Percentiles rank a stretch among this genome's conserved stretches.
phyloP scores from a whole-genome alignment of 2,888 invertebrate species.

The Allophyes oxyacanthae region DNA sequence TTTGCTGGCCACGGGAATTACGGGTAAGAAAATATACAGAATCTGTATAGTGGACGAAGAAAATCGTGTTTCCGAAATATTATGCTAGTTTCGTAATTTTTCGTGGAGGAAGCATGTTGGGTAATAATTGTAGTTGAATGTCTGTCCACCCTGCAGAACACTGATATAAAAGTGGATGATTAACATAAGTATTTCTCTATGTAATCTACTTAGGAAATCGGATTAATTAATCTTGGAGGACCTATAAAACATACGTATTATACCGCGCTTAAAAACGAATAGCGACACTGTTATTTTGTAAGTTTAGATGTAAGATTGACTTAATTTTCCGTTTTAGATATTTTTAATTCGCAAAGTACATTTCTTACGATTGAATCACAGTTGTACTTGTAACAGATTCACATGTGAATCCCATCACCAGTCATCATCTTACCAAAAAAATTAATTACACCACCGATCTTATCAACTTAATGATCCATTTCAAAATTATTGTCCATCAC shows the following conservation, averaged over 20 bases:
- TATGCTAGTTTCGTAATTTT: slow-evolving; percentile 12
- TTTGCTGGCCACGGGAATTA: slow-evolving; percentile 75
- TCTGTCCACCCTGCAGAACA: too few relatives aligned
- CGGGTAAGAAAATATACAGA: slow-evolving; percentile 51
- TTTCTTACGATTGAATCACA: too few relatives aligned
- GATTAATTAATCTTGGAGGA: too few relatives aligned
- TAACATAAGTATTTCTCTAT: too few relatives aligned
- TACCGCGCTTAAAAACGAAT: too few relatives aligned
- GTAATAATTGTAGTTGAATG: not conserved
- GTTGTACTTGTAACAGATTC: slow-evolving; percentile 13
- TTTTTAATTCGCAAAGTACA: too few relatives aligned
- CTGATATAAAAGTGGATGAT: too few relatives aligned
- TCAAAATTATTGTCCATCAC: slow-evolving; percentile 76
- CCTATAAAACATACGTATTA: too few relatives aligned
- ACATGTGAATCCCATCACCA: slow-evolving; percentile 47
- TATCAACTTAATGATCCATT: slow-evolving; percentile 84
- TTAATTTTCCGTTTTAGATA: too few relatives aligned
- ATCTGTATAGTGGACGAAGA: slow-evolving; percentile 42
- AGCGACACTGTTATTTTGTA: too few relatives aligned
- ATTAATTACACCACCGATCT: slow-evolving; percentile 71
- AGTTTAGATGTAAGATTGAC: too few relatives aligned
- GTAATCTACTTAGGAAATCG: too few relatives aligned
- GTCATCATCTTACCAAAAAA: slow-evolving; percentile 48
- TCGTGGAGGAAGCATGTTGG: slow-evolving; percentile 1
- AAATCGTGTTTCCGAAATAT: slow-evolving; percentile 46